These are phyloP conservation scores for Antedon mediterranea DNA, from an alignment of 53 echinoderm and acorn worm species.

Conservation along the genomic window DNA sequence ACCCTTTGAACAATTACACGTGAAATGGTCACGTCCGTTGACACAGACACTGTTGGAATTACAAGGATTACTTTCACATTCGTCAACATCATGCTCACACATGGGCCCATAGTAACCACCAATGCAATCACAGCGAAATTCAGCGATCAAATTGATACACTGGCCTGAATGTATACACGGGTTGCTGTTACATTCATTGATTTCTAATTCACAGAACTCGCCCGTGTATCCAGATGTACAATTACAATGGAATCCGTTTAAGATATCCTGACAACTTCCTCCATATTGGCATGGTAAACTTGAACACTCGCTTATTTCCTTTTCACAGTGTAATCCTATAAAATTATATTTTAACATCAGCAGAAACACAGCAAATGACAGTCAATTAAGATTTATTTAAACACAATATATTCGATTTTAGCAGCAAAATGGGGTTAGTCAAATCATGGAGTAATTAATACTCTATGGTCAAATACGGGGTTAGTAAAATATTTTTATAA, in stretches of 20 bases:
- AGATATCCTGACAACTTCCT: neutral
- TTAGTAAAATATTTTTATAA: too few relatives aligned
- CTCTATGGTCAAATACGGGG: too few relatives aligned
- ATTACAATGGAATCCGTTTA: neutral
- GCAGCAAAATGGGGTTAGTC: too few relatives aligned
- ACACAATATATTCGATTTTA: too few relatives aligned
- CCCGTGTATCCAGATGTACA: neutral
- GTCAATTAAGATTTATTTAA: too few relatives aligned
- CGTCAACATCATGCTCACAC: conserved; percentile 28
- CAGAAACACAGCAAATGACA: too few relatives aligned
- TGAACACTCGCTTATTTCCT: neutral
- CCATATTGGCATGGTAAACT: neutral
- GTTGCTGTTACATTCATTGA: neutral
- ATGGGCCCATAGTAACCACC: neutral
- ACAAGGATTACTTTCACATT: conserved; percentile 47
- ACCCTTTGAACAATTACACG: neutral
- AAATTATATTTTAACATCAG: too few relatives aligned
- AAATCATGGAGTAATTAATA: too few relatives aligned
- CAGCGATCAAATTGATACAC: neutral
- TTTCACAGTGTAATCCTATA: neutral
- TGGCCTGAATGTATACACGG: neutral
- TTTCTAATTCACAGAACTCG: neutral
- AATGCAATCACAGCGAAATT: neutral
- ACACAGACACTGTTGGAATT: neutral
- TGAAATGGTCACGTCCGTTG: neutral